phyloP scores from a whole-genome alignment of 2,113 vertebrate species.

The Ptilorrhoa leucosticta region DNA sequence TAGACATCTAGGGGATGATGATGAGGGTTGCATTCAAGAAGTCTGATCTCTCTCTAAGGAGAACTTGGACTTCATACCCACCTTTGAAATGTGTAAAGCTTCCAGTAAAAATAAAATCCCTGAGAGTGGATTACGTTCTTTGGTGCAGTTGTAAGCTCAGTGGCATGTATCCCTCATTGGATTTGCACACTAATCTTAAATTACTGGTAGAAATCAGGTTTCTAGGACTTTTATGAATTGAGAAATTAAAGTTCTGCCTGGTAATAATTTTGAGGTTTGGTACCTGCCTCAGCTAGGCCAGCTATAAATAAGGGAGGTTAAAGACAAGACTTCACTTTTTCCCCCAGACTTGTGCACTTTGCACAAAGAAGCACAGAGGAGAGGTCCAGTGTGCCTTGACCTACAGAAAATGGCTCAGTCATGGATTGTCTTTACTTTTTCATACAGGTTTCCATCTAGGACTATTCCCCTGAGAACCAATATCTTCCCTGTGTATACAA shows the following conservation, averaged over 20 bases:
- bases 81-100: slow-evolving; percentile 27
- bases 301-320: not conserved
- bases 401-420: not conserved
- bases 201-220: slow-evolving; percentile 2
- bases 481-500: not conserved
- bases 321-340: not conserved
- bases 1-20: not conserved
- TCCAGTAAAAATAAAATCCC: slow-evolving; percentile 28
- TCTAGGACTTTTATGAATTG: slow-evolving; percentile 10
- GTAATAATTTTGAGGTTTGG: slow-evolving; percentile 32
- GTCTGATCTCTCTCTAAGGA: not conserved
- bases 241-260: slow-evolving; percentile 8
- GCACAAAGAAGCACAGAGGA: not conserved
- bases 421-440: not conserved
- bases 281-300: slow-evolving; percentile 12
- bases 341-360: not conserved
- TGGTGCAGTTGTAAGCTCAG: not conserved
- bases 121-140: not conserved
- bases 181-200: not conserved
- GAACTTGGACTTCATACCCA: not conserved
- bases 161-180: not conserved
- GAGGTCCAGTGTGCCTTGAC: not conserved
- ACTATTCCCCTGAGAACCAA: not conserved
- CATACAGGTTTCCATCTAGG: not conserved
- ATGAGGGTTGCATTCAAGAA: not conserved